A percentile compares a stretch with the other conserved stretches of the same genome.
phyloP scores from a whole-genome alignment of 2,888 invertebrate genomes.

The Andrena minutula region DNA sequence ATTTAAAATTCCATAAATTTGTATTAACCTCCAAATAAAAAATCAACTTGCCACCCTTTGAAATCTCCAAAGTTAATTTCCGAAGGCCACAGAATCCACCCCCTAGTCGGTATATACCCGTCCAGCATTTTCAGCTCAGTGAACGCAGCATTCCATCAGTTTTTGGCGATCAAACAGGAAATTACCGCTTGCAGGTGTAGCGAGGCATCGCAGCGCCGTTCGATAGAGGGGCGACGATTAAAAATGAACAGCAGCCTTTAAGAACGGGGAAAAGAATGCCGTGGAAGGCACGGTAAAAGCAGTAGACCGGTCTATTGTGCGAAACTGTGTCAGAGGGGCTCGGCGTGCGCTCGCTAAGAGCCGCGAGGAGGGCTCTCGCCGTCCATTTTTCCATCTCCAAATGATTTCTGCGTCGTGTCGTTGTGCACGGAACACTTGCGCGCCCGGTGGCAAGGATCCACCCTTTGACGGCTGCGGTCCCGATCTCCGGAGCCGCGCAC shows the following conservation, averaged over 20 bases:
- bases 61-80: too few relatives aligned
- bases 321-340: slow-evolving; percentile 72
- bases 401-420: slow-evolving; percentile 51
- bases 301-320: slow-evolving; percentile 66
- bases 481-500: too few relatives aligned
- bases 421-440: slow-evolving; percentile 36
- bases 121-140: too few relatives aligned
- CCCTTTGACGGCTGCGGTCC: too few relatives aligned
- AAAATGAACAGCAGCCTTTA: slow-evolving; percentile 54
- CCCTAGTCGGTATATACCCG: too few relatives aligned
- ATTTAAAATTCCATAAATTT: too few relatives aligned
- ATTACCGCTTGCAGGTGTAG: slow-evolving; percentile 4
- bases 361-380: slow-evolving; percentile 55
- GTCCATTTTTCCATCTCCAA: slow-evolving; percentile 59
- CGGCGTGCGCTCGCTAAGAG: slow-evolving; percentile 52
- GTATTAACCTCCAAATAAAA: too few relatives aligned
- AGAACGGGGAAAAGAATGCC: slow-evolving; percentile 54
- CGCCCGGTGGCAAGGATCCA: too few relatives aligned
- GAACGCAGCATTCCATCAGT: background rate
- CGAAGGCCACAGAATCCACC: too few relatives aligned
- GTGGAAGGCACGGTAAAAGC: slow-evolving; percentile 41
- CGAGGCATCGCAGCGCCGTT: background rate
- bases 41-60: too few relatives aligned
- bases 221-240: slow-evolving; percentile 39
- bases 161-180: background rate